A percentile compares a stretch with the other conserved stretches of the same genome.
phyloP scores from a whole-genome alignment of 2,113 vertebrate species.

The Chelonoidis abingdonii region DNA sequence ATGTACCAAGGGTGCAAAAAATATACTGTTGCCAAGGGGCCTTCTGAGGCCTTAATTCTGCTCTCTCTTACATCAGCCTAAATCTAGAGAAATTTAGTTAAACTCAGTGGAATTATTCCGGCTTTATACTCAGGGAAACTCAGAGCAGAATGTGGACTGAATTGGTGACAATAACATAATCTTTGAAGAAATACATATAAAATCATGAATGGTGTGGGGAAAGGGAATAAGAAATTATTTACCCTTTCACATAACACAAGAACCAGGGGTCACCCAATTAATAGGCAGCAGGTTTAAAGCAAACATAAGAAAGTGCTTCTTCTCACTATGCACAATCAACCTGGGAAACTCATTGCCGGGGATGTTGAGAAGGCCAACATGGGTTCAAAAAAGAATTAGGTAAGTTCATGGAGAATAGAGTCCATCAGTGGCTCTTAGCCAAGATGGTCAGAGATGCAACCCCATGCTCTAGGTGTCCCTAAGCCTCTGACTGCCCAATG shows the following conservation, averaged over 20 bases:
- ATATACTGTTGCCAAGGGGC: background rate
- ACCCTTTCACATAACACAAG: background rate
- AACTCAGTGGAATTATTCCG: fast-evolving
- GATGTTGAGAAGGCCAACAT: background rate
- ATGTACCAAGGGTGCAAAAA: fast-evolving
- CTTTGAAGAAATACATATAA: fast-evolving
- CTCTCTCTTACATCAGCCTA: background rate
- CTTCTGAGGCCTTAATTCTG: fast-evolving
- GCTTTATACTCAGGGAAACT: fast-evolving
- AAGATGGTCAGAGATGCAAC: background rate
- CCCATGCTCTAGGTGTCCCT: background rate
- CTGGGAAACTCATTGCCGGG: background rate
- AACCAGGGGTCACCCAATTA: background rate
- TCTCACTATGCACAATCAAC: background rate
- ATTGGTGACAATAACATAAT: background rate
- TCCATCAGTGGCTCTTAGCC: background rate
- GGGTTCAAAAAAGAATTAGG: background rate
- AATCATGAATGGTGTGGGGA: background rate
- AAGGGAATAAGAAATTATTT: background rate
- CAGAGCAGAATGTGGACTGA: background rate
- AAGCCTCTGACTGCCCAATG: background rate
- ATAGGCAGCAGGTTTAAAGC: background rate
- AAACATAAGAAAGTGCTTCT: background rate
- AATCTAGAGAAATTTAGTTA: background rate
- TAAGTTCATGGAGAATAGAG: background rate